Conservation (phyloP, 1,140 invertebrate species). For the Zaprionus nigranus region DNA sequence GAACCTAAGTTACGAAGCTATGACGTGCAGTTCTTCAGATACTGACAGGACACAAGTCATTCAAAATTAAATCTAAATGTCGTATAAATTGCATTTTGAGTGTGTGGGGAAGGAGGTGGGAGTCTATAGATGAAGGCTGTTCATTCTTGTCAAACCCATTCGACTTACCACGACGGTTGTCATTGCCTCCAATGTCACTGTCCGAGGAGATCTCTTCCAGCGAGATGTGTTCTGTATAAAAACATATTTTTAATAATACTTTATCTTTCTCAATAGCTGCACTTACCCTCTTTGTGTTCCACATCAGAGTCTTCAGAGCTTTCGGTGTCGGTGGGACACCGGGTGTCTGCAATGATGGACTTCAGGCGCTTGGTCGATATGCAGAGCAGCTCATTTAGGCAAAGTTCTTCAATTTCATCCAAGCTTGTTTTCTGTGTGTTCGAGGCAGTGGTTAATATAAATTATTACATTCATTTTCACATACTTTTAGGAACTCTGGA, state of each 20-base stretch:
- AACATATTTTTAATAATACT: not conserved
- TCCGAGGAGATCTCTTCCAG: conserved; percentile 87
- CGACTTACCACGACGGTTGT: conserved; percentile 53
- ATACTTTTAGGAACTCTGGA: conserved; percentile 86
- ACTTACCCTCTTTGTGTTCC: conserved; percentile 68
- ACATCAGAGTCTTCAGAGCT: conserved; percentile 85
- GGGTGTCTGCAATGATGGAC: conserved; percentile 86
- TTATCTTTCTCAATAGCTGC: not conserved
- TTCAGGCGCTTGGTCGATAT: conserved; percentile 86
- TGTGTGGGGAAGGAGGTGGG: not conserved
- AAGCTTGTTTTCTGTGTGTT: conserved; percentile 84
- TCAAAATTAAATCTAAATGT: conserved; percentile 56
- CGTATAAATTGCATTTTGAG: not conserved
- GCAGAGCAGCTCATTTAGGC: conserved; percentile 87
- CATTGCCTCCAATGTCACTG: conserved; percentile 76
- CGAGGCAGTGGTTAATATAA: not conserved
- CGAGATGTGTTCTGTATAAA: conserved; percentile 86
- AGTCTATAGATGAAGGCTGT: not conserved
- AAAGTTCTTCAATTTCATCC: conserved; percentile 87
- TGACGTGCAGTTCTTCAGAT: conserved; percentile 55
- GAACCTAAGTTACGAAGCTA: conserved; percentile 32
- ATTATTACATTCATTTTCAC: not conserved
- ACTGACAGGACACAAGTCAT: not conserved
- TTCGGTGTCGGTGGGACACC: conserved; percentile 86
- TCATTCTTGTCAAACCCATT: not conserved